Evolutionary conservation across 2,113 vertebrate genomes (phyloP).

Genomic region (Crypturellus undulatus): DNA sequence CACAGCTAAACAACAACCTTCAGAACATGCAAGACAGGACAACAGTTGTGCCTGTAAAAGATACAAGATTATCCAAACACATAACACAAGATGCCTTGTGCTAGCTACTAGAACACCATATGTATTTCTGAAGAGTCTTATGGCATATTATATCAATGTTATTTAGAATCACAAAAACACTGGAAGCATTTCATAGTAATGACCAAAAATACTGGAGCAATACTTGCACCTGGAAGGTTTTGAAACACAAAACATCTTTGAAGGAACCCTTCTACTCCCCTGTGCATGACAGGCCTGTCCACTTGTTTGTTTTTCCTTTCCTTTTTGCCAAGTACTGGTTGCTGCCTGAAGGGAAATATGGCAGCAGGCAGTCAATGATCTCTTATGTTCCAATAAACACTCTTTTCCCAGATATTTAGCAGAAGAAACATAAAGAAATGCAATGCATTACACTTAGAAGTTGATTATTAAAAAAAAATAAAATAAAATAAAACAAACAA

Average conservation of each 20-base stretch:
- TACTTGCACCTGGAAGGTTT: background rate
- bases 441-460: background rate
- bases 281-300: background rate
- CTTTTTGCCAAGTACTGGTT: background rate
- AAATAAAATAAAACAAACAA: background rate
- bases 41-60: rapidly evolving
- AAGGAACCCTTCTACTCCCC: background rate
- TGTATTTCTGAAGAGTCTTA: background rate
- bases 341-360: background rate
- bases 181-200: background rate
- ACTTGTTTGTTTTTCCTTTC: background rate
- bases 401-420: background rate
- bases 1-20: background rate
- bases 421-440: background rate
- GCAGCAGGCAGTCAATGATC: background rate
- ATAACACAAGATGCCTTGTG: too few relatives aligned
- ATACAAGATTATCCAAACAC: rapidly evolving
- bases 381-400: rapidly evolving
- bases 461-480: background rate
- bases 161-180: background rate
- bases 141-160: background rate
- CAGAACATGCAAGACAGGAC: rapidly evolving
- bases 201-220: background rate
- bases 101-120: rapidly evolving
- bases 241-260: background rate